Conservation (phyloP, 2,113 vertebrate genomes). For the Megaceryle maxima region DNA sequence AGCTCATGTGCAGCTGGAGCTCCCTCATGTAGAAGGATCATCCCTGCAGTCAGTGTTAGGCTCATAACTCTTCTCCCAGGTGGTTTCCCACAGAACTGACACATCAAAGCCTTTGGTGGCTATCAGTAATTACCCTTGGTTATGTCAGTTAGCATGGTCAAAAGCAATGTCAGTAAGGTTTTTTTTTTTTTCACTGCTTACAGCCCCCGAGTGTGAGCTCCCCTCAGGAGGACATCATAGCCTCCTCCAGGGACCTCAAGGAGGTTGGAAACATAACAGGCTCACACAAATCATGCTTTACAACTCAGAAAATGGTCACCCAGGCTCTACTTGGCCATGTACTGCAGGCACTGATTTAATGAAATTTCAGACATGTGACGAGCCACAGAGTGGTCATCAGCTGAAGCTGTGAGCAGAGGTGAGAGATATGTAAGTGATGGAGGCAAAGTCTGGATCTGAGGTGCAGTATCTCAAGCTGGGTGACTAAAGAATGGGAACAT, state of each 20-base stretch:
- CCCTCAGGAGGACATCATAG: neutral
- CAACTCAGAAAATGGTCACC: neutral
- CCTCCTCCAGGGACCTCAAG: neutral
- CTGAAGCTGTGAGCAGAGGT: neutral
- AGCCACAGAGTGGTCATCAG: fast-evolving
- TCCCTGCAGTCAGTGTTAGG: neutral
- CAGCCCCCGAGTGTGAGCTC: neutral
- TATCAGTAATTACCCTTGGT: neutral
- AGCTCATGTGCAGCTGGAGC: neutral
- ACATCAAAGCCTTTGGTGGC: neutral
- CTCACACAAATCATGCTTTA: neutral
- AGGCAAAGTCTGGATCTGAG: neutral
- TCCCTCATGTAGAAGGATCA: neutral
- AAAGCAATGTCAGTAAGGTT: neutral
- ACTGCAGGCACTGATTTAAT: neutral
- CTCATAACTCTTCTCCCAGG: neutral
- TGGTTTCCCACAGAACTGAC: neutral
- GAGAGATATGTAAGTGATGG: fast-evolving
- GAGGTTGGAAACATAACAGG: neutral
- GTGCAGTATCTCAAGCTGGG: neutral
- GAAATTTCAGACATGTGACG: neutral
- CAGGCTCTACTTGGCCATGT: neutral
- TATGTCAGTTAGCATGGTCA: neutral
- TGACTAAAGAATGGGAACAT: neutral
- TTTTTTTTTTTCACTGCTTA: fast-evolving